A percentile compares a stretch with the other conserved stretches of the same genome.
Evolutionary conservation across 2,113 vertebrate genomes (phyloP).

Genomic region (Bujurquina vittata): DNA sequence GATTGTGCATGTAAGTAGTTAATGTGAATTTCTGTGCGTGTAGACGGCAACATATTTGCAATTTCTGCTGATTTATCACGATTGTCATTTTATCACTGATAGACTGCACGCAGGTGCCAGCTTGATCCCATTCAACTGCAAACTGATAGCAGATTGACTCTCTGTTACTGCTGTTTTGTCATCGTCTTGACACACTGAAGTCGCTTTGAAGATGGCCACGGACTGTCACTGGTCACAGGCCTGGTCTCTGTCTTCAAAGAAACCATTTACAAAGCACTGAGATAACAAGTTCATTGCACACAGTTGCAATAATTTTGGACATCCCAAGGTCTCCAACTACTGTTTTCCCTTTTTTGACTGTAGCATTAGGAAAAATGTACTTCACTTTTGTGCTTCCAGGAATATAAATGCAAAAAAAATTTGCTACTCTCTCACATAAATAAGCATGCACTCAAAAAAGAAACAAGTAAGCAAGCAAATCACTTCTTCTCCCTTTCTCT

Average conservation of each 20-base stretch:
- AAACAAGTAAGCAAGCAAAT: neutral
- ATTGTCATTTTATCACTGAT: too few species aligned
- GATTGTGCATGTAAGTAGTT: neutral
- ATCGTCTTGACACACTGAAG: neutral
- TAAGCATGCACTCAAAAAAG: neutral
- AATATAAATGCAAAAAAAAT: neutral
- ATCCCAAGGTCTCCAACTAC: neutral
- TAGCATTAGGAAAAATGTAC: neutral
- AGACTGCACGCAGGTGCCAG: too few species aligned
- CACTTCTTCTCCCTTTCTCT: slow-evolving; percentile 25
- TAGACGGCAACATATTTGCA: neutral
- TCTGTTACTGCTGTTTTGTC: neutral
- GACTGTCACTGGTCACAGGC: neutral
- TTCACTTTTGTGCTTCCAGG: slow-evolving; percentile 5
- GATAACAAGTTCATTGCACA: neutral
- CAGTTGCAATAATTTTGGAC: neutral
- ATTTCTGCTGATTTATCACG: neutral
- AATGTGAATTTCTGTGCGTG: neutral
- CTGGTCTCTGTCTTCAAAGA: neutral
- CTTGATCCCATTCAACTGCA: neutral
- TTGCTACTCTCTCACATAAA: neutral
- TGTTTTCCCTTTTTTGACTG: neutral
- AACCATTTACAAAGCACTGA: neutral
- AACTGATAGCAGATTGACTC: neutral
- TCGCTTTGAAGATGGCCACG: neutral